Evolutionary conservation across 1,140 invertebrate species (phyloP), one percentile per base, ranked within the genome.

Genomic region (Ips typographus): DNA sequence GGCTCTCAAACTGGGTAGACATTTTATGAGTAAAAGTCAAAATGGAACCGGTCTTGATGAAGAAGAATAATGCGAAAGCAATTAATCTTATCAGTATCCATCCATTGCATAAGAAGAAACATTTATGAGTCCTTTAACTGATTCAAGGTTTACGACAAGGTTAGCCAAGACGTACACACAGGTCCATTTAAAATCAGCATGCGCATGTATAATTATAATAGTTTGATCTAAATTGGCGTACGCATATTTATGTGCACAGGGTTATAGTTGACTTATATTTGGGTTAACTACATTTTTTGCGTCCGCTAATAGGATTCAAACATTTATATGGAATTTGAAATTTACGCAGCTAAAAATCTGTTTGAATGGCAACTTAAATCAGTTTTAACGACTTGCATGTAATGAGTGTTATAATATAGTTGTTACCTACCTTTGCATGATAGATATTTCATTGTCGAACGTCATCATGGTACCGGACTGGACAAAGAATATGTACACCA

Each of bases 401-500:
- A 64, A 36, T 37, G 41, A 64, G 39, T 64, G 38, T 36, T 60
- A 49, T 47, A 22, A 22, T 43, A 47, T 36, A 22, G 7, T 43
- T 40, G 36, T 59, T 42, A 65, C 63, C 37, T 61, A 71, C 69
- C 69, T 71, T 44, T 71, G 55, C 69, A 70, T 70, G 5, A 71
- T 71, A 38, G 64, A 61, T 56, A 71, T 65, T 42, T 71, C 69
- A 65, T 71, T 71, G 42, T 71, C 69, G 47, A 71, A 71, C 22
- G 69, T 65, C 47, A 61, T 71, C 69, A 71, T 71, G 40, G 41
- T 56, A 41, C 69, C 69, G 1, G 69, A 52, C n/a, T 71, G 69
- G 40, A 71, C 69, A 52, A 71, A 71, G 53, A 71, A 71, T 71
- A 71, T 51, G 56, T 71, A 66, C 47, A 71, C 69, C 69, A 71